phyloP scores from a whole-genome alignment of 2,113 vertebrate species.

The Apeltes quadracus region DNA sequence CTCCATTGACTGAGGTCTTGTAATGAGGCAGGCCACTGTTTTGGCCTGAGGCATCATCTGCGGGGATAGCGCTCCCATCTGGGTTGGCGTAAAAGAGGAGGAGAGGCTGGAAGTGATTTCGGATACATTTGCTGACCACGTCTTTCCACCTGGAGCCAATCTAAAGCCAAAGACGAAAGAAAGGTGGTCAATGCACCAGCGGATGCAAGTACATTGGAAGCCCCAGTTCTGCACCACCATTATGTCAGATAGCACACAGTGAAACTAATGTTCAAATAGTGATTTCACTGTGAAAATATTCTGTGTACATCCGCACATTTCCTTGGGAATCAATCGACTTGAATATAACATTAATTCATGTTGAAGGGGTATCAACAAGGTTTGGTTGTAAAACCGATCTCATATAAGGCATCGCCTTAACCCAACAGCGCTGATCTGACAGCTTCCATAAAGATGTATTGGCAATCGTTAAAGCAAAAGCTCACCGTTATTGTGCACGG shows the following conservation, averaged over 20 bases:
- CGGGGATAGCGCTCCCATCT: slow-evolving; percentile 87
- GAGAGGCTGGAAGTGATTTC: slow-evolving; percentile 95
- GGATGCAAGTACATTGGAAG: neutral
- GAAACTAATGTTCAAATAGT: neutral
- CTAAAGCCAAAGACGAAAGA: slow-evolving; percentile 66
- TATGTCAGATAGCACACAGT: neutral
- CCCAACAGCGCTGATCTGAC: neutral
- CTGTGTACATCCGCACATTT: neutral
- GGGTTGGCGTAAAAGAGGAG: slow-evolving; percentile 95
- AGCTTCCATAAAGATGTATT: neutral
- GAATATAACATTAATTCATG: slow-evolving; percentile 10
- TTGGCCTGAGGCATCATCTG: slow-evolving; percentile 85
- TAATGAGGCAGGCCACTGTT: slow-evolving; percentile 81
- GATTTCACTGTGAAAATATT: neutral
- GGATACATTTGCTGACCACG: slow-evolving; percentile 91
- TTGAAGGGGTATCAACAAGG: neutral
- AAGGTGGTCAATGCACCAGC: slow-evolving; percentile 3
- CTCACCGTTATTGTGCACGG: neutral
- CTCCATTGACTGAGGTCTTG: slow-evolving; percentile 79
- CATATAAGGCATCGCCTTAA: neutral
- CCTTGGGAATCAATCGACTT: neutral
- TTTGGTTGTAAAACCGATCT: slow-evolving; percentile 1
- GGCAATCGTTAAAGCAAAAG: neutral
- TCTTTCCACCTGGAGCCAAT: slow-evolving; percentile 96
- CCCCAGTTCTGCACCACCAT: neutral